A percentile compares a stretch with the other conserved stretches of the same genome.
Conservation (phyloP, 2,113 vertebrate genomes). For the Oryzias woworae region DNA sequence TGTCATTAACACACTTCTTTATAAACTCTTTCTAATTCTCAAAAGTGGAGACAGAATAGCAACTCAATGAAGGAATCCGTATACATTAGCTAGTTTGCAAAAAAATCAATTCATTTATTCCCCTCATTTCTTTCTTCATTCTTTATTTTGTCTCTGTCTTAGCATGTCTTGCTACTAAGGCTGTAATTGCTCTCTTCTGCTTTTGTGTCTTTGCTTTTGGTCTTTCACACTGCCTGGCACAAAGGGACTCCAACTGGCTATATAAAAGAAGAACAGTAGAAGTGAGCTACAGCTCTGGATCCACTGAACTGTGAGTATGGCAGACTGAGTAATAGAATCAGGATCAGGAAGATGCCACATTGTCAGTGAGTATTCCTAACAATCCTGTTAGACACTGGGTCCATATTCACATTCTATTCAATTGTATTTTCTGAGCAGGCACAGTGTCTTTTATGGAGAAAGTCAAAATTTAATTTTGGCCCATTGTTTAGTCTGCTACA, state of each 20-base stretch:
- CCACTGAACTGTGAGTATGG: conserved; percentile 25
- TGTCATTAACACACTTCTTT: conserved; percentile 7
- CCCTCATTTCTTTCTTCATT: conserved; percentile 23
- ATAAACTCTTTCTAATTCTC: not conserved
- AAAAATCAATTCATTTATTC: conserved; percentile 32
- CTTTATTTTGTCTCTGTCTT: conserved; percentile 38
- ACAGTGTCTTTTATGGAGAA: conserved; percentile 59
- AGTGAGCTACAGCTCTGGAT: conserved; percentile 38
- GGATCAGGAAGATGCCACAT: conserved; percentile 54
- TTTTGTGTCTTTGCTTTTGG: conserved; percentile 36
- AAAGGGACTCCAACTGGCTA: conserved; percentile 22
- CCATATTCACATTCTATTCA: conserved; percentile 59
- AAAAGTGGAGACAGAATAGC: conserved; percentile 9
- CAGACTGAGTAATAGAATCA: conserved; percentile 64
- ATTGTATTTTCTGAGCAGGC: conserved; percentile 67
- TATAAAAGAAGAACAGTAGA: conserved; percentile 47
- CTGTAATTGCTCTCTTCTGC: conserved; percentile 46
- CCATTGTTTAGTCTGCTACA: conserved; percentile 72
- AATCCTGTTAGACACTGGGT: conserved; percentile 74
- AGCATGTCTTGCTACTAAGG: conserved; percentile 26
- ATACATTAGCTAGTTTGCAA: not conserved
- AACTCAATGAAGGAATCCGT: conserved; percentile 7
- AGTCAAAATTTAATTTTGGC: conserved; percentile 76
- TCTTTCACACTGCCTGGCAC: conserved; percentile 33
- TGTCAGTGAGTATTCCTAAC: conserved; percentile 52